Evolutionary conservation across 2,888 invertebrate genomes (phyloP), one percentile per base, ranked within the genome.

Genomic region (Caenorhabditis parvicauda): DNA sequence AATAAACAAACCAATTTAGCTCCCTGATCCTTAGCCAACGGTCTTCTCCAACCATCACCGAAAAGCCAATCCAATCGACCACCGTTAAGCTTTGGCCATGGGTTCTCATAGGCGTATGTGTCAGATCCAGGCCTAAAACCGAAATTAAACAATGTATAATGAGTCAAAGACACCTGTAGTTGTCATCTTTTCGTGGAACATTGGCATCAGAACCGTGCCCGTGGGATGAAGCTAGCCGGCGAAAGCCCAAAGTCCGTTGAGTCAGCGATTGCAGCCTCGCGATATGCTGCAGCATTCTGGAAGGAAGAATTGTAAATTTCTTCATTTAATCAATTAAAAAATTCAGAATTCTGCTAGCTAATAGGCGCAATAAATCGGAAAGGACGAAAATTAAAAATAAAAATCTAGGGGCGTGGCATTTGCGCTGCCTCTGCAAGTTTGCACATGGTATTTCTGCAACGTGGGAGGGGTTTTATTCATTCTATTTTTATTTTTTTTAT

Each of bases 21-120:
- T 7, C 9, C 9, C n/a, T n/a, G n/a, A n/a, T n/a, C n/a, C n/a
- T n/a, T 72, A 12, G 79, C 76, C 19, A 79, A 65, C 12, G 81
- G 81, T 46, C 81, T 68, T 32, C 81, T 71, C 76, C 77, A 81
- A 49, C 76, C 76, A 42, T 76, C 74, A 41, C 66, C 70, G 55
- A 76, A 76, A 32, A 76, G 55, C 72, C 80, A 81, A 49, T 81
- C 81, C 28, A 80, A 57, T 21, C 79, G 70, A 3, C 80, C 80
- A 24, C 74, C 67, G 55, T 80, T 80, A 44, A 80, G 63, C 48
- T 77, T 80, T 22, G 80, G 80, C 80, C 80, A 80, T 12, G 80
- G 80, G 48, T 80, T 80, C 29, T 81, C 80, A 54, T 79, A 80
- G 6, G 77, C 80, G 50, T 77, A 80, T n/a, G 76, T 72, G 52